phyloP scores from a whole-genome alignment of 2,113 vertebrate genomes.

The Nerophis ophidion region DNA sequence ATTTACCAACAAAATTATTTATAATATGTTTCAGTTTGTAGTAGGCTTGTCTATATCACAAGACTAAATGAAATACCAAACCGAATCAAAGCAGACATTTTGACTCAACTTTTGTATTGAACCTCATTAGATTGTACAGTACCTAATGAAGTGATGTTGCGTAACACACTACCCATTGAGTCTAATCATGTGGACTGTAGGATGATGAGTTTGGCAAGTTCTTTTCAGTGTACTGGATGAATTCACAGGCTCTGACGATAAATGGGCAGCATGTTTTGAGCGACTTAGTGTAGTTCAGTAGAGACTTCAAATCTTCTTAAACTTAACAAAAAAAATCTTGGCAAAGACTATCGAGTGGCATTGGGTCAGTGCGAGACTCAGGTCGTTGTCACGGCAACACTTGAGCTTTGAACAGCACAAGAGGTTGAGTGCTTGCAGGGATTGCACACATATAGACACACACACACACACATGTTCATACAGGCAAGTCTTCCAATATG shows the following conservation, averaged over 20 bases:
- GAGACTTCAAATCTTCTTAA: slow-evolving; percentile 44
- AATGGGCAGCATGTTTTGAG: slow-evolving; percentile 10
- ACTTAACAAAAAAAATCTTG: slow-evolving; percentile 35
- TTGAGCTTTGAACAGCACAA: slow-evolving; percentile 39
- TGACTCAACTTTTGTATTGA: too few relatives aligned
- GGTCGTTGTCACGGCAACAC: slow-evolving; percentile 63
- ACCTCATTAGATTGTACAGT: background rate
- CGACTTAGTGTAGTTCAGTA: slow-evolving; percentile 14
- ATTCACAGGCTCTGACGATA: slow-evolving; percentile 22
- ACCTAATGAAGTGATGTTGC: background rate
- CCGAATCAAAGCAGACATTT: too few relatives aligned
- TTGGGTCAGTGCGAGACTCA: slow-evolving; percentile 55
- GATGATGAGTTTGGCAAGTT: slow-evolving; percentile 12
- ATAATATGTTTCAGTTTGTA: too few relatives aligned
- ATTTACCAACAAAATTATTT: too few relatives aligned
- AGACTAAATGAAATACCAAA: background rate
- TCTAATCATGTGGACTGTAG: background rate
- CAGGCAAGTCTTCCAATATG: slow-evolving; percentile 36
- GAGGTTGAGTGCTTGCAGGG: slow-evolving; percentile 26
- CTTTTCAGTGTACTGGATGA: background rate
- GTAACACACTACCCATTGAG: background rate
- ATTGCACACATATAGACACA: background rate
- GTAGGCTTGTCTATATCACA: too few relatives aligned
- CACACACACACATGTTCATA: background rate
- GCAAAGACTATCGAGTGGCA: slow-evolving; percentile 47